Base-by-base conservation (phyloP, 1,140 invertebrate genomes). In the Drosophila mayri region DNA sequence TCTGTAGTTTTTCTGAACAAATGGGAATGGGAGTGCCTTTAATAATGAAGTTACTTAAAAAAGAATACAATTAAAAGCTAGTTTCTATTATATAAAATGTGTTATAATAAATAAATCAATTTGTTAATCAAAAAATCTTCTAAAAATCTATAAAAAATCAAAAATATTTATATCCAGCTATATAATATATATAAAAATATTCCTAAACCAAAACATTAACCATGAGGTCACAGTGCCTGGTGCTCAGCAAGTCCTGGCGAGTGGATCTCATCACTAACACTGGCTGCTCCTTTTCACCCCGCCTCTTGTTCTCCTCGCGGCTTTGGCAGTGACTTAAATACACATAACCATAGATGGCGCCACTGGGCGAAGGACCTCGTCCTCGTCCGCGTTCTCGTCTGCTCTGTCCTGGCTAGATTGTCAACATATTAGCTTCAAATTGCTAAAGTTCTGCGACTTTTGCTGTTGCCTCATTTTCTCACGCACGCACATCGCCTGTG, bases 361-460 rank as follows among this genome's bases (percentile, higher is more conserved):
- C 84, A 80, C 61, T 88, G 71, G 70, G 59, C 55, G 10, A 49
- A 32, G 65, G 60, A 47, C 62, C 68, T 49, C 67, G 55, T 59
- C 75, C 35, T 58, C 40, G 47, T 54, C 35, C 37, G 4, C 20
- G 16, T 50, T 38, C 62, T 32, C 38, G 22, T 28, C 11, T 16
- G 25, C 41, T 25, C 38, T 37, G 32, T 18, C 61, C 9, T 50
- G 73, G 55, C 61, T 60, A 85, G 85, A 90, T 90, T 90, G 85
- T 90, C 85, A 90, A 90, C 85, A 90, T 90, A 88, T 88, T 88
- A 90, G 85, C 85, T 90, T 90, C 85, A 90, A 90, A 90, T 90
- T 90, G 85, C 85, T 79, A 90, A 90, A 90, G 85, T 90, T 90
- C 85, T 85, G 84, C 84, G 81, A 88, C 85, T 88, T 87, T 88